Base-by-base conservation (phyloP, 2,888 invertebrate species). In the Apamea sordens region DNA sequence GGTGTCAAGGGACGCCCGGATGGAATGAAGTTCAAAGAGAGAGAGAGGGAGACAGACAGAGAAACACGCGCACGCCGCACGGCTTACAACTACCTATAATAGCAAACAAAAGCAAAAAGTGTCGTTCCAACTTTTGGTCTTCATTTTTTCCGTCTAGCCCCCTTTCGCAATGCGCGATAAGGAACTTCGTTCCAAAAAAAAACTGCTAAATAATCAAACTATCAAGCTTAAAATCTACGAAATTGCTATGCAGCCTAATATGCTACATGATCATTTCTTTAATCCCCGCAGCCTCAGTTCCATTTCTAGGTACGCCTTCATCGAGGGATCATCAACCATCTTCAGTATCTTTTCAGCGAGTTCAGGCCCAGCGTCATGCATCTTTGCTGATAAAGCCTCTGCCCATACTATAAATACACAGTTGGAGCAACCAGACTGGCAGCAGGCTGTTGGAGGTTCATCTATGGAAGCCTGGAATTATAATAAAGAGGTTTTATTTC, bases 371-470 rank as follows among this genome's bases (percentile, higher is more conserved):
- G 98, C 98, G 84, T 97, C 94, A 21, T 98, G 94, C 90, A 97
- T 95, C 86, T 97, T 97, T 75, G 96, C 93, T 7, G 97, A 96
- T 68, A 99, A 90, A 41, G 98, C 97, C 89, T 99, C 98, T 0
- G 99, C 99, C 97, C 99, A 99, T 28, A 98, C 97, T 74, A 99
- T 98, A 98, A 98, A 99, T 10, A 99, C 99, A 93, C 99, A 99
- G 94, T 99, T 99, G 0, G 98, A 97, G 95, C 99, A 99, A 0
- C 99, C 99, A 0, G 99, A 98, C 97, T 98, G 98, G 91, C 99
- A 99, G 94, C 99, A 99, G 47, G 97, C 98, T 5, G 98, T 98
- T 0, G 99, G 99, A 63, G 97, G 97, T 80, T 98, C 97, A 21
- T 98, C 98, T 86, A 97, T 91, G 3, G 95, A 95, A 10, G 96